A percentile compares a stretch with the other conserved stretches of the same genome.
Conservation (phyloP, 2,113 vertebrate species). For the Suricata suricatta region DNA sequence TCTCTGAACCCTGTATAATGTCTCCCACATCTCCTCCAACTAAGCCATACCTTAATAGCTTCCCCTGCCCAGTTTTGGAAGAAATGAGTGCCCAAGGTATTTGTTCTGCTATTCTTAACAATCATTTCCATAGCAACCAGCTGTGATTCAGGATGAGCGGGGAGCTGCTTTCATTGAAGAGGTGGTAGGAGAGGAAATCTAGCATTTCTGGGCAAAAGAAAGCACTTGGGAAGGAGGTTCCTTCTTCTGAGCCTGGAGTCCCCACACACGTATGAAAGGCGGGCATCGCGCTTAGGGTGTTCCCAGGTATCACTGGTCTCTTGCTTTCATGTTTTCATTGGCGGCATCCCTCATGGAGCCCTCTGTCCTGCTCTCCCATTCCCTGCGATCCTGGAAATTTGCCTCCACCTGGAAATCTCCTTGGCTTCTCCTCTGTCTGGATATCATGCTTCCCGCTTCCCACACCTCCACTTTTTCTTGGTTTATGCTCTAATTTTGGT, state of each 20-base stretch:
- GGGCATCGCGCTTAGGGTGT: too few species aligned
- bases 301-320: background rate
- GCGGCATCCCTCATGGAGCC: background rate
- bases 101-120: background rate
- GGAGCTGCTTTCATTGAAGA: background rate
- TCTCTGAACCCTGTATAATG: background rate
- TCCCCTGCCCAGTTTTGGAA: conserved; percentile 31
- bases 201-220: background rate
- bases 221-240: background rate
- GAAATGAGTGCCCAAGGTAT: conserved; percentile 8
- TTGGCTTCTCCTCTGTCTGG: background rate
- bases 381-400: background rate
- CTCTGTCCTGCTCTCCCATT: background rate
- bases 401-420: background rate
- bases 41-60: background rate
- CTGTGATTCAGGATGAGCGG: conserved; percentile 13
- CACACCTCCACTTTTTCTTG: background rate
- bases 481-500: background rate
- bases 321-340: background rate
- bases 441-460: background rate
- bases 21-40: background rate
- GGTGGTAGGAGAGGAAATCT: background rate
- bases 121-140: conserved; percentile 72
- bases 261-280: rapidly evolving
- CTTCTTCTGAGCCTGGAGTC: background rate